Evolutionary conservation across 2,888 invertebrate genomes (phyloP).

Genomic region (Drosophila basisetae): DNA sequence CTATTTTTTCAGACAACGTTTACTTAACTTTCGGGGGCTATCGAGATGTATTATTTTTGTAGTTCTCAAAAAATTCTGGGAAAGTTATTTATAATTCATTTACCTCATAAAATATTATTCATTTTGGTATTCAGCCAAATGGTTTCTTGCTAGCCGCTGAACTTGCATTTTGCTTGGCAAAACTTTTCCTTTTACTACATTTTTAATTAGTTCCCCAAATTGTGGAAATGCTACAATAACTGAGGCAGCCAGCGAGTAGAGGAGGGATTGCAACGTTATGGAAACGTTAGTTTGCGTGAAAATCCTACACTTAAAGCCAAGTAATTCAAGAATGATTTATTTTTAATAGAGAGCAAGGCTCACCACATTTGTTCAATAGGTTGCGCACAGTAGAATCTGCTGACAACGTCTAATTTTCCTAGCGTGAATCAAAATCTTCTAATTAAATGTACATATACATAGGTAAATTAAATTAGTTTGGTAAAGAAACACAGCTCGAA

Average conservation of each 20-base stretch:
- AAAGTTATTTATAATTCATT: conserved; percentile 15
- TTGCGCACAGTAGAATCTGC: too few relatives aligned
- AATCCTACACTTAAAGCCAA: background rate
- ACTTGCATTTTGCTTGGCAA: conserved; percentile 25
- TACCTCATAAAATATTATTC: background rate
- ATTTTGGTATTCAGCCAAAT: background rate
- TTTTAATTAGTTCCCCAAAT: conserved; percentile 59
- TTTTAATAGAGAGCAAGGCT: background rate
- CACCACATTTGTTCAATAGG: too few relatives aligned
- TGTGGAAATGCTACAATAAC: background rate
- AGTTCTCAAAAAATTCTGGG: background rate
- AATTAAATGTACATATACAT: too few relatives aligned
- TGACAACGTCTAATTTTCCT: too few relatives aligned
- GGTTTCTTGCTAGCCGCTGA: conserved; percentile 3
- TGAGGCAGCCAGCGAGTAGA: background rate
- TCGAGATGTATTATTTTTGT: background rate
- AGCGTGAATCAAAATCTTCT: too few relatives aligned
- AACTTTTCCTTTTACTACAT: conserved; percentile 31
- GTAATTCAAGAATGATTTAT: background rate
- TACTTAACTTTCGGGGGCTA: background rate
- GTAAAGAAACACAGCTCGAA: too few relatives aligned
- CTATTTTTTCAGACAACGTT: background rate
- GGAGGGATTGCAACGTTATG: background rate
- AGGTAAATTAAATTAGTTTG: too few relatives aligned
- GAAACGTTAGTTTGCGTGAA: background rate